Evolutionary conservation across 2,888 invertebrate species (phyloP), one percentile per base, ranked within the genome.

Genomic region (Mythimna loreyi): DNA sequence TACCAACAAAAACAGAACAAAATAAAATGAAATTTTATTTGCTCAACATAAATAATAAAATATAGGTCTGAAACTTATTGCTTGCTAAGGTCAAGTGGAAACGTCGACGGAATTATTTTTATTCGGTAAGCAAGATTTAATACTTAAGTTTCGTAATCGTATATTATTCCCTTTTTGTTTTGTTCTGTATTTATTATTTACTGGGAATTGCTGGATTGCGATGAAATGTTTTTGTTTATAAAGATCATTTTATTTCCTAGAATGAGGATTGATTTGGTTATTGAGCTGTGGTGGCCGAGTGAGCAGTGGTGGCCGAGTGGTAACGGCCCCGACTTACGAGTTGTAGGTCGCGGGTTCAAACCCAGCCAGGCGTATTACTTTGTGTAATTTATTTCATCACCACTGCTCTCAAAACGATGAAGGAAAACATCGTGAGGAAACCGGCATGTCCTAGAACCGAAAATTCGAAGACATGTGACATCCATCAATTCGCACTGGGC

Each of bases 11-110:
- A 67, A 45, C 4, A 47, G 52, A 21, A n/a, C n/a, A 62, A 45
- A 43, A 65, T 65, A n/a, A 78, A 66, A 56, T 65, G 19, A 70
- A 76, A 55, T 81, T 67, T 65, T 57, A 66, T 65, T 68, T 49
- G n/a, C 49, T 21, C n/a, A 30, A 56, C 66, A 52, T 64, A 69
- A 64, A 61, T 71, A 55, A 64, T 75, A 67, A 33, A 40, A 66
- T 55, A 56, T 67, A 67, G 50, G 47, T 13, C 77, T 61, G 58
- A 53, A 65, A 68, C 68, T 71, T 81, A 81, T 71, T 81, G 68
- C 72, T 23, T 72, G 33, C 40, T 28, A 63, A 81, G 83, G 81
- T 83, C 73, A 81, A 68, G 49, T 52, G 53, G 36, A 70, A 80
- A 69, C 28, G 68, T 19, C 43, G 47, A 2, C 7, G 25, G 59